These are phyloP conservation scores for Murina feae DNA, from an alignment of 2,113 vertebrate genomes.

Conservation along the genomic window DNA sequence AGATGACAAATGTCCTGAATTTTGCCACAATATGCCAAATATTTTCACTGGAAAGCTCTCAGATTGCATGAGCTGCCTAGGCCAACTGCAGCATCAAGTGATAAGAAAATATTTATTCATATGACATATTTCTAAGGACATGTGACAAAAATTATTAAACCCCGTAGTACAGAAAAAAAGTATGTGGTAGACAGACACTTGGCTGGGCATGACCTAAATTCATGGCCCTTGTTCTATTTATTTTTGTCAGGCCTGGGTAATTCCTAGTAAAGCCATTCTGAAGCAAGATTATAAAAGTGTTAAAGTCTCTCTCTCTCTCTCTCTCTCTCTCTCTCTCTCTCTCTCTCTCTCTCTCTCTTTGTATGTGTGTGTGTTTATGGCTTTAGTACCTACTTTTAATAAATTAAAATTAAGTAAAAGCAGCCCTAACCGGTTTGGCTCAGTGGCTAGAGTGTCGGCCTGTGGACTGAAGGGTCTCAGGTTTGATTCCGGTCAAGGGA, in stretches of 20 bases:
- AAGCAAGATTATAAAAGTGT: not conserved
- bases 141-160: not conserved
- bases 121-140: not conserved
- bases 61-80: not conserved
- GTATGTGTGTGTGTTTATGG: not conserved
- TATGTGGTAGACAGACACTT: not conserved
- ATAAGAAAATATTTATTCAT: not conserved
- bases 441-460: too few relatives aligned
- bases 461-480: too few relatives aligned
- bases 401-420: not conserved
- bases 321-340: too few relatives aligned
- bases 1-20: not conserved
- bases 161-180: not conserved
- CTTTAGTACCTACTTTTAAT: not conserved
- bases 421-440: too few relatives aligned
- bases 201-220: not conserved
- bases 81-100: not conserved
- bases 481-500: too few relatives aligned
- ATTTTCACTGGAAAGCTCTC: not conserved
- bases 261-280: not conserved
- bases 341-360: not conserved
- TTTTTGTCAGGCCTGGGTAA: not conserved
- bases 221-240: not conserved
- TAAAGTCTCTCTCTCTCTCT: not conserved
- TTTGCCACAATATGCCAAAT: not conserved